Conservation (phyloP, 1,140 invertebrate species). For the Spodoptera litura region DNA sequence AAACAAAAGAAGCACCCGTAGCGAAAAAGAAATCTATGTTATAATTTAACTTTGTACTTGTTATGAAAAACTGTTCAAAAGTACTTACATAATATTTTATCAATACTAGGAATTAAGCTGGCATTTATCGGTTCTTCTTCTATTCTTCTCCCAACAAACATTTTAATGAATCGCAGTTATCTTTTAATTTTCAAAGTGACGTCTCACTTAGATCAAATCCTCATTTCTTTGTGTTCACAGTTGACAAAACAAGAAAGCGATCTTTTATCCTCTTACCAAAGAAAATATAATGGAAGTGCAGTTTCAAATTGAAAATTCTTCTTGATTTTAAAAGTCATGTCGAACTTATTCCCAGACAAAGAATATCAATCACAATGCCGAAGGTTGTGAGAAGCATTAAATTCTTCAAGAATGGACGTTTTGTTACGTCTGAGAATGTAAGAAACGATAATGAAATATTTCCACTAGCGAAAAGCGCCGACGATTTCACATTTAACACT, state of each 20-base stretch:
- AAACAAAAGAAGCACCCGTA: no score
- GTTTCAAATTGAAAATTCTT: slow-evolving; percentile 15
- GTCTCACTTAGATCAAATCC: not conserved
- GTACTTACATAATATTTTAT: no score
- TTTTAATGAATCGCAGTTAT: no score
- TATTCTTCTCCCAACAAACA: no score
- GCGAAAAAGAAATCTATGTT: no score
- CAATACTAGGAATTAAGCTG: no score
- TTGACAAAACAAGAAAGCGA: not conserved
- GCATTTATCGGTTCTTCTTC: no score
- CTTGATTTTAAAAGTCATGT: not conserved
- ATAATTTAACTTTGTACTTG: no score
- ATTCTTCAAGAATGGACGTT: not conserved
- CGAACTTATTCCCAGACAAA: not conserved
- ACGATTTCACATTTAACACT: no score
- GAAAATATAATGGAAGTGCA: not conserved
- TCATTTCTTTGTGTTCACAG: not conserved
- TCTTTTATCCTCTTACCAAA: not conserved
- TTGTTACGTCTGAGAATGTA: not conserved
- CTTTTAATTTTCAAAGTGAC: no score
- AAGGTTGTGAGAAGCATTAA: not conserved
- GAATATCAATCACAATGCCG: not conserved
- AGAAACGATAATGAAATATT: not conserved
- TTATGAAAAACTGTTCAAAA: no score
- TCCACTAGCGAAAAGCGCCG: no score